A percentile compares a stretch with the other conserved stretches of the same genome.
Conservation (phyloP, 2,888 invertebrate species). For the Baronia brevicornis region DNA sequence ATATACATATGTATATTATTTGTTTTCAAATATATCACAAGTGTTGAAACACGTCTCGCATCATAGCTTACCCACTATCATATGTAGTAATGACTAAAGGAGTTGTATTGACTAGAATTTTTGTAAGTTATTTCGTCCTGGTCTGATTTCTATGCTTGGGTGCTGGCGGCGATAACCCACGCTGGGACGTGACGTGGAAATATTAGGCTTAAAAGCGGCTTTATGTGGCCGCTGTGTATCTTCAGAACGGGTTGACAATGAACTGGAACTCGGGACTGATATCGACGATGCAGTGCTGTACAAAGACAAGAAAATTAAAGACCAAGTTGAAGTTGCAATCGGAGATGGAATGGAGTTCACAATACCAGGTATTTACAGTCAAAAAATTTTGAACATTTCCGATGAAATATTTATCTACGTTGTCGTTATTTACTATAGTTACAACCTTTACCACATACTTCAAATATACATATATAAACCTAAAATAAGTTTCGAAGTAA, state of each 20-base stretch:
- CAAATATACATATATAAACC: too few relatives aligned
- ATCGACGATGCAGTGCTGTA: constrained; percentile 90
- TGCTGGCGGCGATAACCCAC: constrained; percentile 45
- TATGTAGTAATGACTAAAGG: constrained; percentile 1
- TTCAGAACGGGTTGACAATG: constrained; percentile 80
- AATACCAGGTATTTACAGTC: constrained; percentile 82
- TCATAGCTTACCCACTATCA: too few relatives aligned
- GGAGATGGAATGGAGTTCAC: constrained; percentile 96
- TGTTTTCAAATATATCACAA: constrained; percentile 7
- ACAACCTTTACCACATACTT: too few relatives aligned
- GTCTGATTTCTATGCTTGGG: constrained; percentile 75
- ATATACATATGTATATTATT: too few relatives aligned
- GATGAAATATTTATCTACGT: too few relatives aligned
- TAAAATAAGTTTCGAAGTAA: too few relatives aligned
- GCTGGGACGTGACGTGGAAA: constrained; percentile 44
- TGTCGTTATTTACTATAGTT: too few relatives aligned
- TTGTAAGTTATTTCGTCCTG: constrained; percentile 33
- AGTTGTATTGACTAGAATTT: constrained; percentile 11
- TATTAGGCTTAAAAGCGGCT: constrained; percentile 74
- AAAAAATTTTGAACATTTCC: neutral
- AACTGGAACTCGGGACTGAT: constrained; percentile 78
- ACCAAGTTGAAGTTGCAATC: constrained; percentile 92
- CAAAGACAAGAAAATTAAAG: constrained; percentile 91
- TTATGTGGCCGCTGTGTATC: constrained; percentile 80
- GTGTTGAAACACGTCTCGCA: too few relatives aligned